Evolutionary conservation across 1,140 invertebrate species (phyloP).

Genomic region (Venturia canescens): DNA sequence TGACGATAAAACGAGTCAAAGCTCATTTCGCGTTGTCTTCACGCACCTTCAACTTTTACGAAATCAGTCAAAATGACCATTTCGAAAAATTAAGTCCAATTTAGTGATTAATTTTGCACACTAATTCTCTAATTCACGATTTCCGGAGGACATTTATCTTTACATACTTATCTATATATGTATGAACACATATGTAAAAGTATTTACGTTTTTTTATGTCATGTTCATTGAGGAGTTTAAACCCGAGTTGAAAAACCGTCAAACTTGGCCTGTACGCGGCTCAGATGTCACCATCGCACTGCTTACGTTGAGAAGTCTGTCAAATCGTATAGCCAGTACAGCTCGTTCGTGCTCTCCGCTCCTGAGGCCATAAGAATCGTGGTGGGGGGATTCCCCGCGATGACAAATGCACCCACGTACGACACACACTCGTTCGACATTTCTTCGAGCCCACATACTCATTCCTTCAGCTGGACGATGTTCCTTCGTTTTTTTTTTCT

Average conservation of each 20-base stretch:
- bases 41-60: no score
- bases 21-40: no score
- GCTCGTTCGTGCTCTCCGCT: background rate
- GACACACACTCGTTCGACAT: background rate
- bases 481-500: no score
- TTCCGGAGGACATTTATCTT: no score
- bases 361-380: slow-evolving; percentile 43
- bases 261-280: slow-evolving; percentile 38
- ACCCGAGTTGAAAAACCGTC: background rate
- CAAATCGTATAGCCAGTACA: slow-evolving; percentile 47
- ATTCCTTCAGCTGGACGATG: background rate
- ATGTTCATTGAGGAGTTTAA: background rate
- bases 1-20: no score
- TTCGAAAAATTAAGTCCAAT: no score
- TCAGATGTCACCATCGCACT: slow-evolving; percentile 62
- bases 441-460: background rate
- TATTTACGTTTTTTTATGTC: background rate
- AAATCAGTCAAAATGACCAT: no score
- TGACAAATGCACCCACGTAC: slow-evolving; percentile 60
- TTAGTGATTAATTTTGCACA: no score
- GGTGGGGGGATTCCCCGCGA: slow-evolving; percentile 50
- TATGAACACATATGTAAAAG: no score
- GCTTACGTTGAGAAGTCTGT: slow-evolving; percentile 58
- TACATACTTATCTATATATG: no score
- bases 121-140: no score